Base-by-base conservation (phyloP, 2,888 invertebrate genomes). In the Labia minor region DNA sequence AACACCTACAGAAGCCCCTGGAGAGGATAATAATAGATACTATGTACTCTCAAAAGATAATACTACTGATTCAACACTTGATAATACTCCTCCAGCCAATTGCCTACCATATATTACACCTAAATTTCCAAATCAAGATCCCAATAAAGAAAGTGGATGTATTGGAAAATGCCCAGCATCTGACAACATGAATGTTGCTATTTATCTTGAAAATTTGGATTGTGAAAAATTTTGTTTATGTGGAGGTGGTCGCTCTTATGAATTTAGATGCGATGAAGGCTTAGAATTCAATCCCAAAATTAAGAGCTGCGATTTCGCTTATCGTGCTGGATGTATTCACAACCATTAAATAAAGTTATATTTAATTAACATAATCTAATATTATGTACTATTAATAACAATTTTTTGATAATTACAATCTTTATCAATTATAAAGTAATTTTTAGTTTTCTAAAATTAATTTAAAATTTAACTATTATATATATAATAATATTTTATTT, bases 181-280 rank as follows among this genome's bases (percentile, higher is more conserved):
- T n/a, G 49, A 49, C 3, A 16, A 49, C 14, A n/a, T 16, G n/a
- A 16, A 49, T 49, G 16, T 11, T n/a, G 49, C 16, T 49, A 16
- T 49, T n/a, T 49, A 49, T 49, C 14, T 49, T 8, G 49, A 49
- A 49, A 49, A 49, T 49, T 49, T 49, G 14, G 49, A 49, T 14
- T 49, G 49, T 49, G 49, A 49, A 49, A 49, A 49, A 16, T 49
- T 49, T 49, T 49, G 49, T 49, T 49, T 49, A 16, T 49, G 49
- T 14, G 49, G 49, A n/a, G n/a, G 14, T 14, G 49, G 49, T 2
- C 2, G 14, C 2, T 4, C 49, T 10, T 49, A 49, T 16, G 49
- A 49, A 49, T 49, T 49, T 16, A 49, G n/a, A n/a, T 49, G 49
- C 16, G 49, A 11, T 49, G 49, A 49, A 49, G 49, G 49, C n/a